These are phyloP conservation scores for Drosophila anomalata DNA, from an alignment of 2,888 invertebrate species.

Conservation along the genomic window DNA sequence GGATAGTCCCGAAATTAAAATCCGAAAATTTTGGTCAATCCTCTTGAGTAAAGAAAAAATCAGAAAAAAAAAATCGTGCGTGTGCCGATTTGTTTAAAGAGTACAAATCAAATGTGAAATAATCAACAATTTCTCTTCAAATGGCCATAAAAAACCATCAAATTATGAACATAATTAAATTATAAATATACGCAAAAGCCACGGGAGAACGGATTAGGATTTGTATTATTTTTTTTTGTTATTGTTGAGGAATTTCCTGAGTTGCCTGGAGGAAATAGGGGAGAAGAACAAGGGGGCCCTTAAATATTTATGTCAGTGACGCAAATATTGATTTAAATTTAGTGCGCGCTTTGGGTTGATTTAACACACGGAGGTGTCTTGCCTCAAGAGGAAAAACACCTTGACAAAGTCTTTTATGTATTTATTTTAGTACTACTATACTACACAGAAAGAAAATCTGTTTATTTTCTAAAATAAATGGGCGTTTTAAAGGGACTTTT, in stretches of 20 bases:
- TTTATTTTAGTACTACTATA: conserved; percentile 3
- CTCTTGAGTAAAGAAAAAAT: conserved; percentile 17
- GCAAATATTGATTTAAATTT: conserved; percentile 71
- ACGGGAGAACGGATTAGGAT: conserved; percentile 5
- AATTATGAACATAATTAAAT: conserved; percentile 62
- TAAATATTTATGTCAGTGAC: conserved; percentile 65
- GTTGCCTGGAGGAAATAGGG: not conserved
- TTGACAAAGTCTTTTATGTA: conserved; percentile 16
- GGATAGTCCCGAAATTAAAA: conserved; percentile 13
- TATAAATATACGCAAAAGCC: conserved; percentile 54
- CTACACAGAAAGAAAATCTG: not conserved
- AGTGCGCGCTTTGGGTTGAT: conserved; percentile 29
- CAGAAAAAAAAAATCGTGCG: conserved; percentile 47
- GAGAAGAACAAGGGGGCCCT: not conserved
- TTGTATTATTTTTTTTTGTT: conserved; percentile 5
- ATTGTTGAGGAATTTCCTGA: conserved; percentile 21
- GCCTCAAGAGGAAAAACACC: conserved; percentile 30
- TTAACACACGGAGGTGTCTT: conserved; percentile 18
- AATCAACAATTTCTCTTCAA: conserved; percentile 55
- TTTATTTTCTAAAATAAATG: not conserved
- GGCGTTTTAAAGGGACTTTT: not conserved
- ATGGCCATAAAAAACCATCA: conserved; percentile 56
- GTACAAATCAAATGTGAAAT: conserved; percentile 44
- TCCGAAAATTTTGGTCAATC: conserved; percentile 12
- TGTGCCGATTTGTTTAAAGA: conserved; percentile 49